Base-by-base conservation (phyloP, 2,888 invertebrate genomes). In the Vesta saturnalis region DNA sequence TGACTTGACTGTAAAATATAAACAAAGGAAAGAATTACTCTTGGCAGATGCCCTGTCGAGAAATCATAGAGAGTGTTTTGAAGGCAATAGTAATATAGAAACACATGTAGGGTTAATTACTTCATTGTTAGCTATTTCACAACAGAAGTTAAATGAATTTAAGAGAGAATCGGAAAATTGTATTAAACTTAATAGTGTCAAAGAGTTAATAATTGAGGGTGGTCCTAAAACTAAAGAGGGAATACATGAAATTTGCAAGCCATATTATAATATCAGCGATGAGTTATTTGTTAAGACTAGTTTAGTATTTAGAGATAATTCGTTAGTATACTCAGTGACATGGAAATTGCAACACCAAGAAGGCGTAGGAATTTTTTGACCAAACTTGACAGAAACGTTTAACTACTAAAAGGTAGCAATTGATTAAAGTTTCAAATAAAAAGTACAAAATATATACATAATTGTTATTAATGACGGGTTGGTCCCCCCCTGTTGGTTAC, bases 1-100 rank as follows among this genome's bases (percentile, higher is more conserved):
- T n/a, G n/a, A n/a, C n/a, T n/a, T n/a, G n/a, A n/a, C n/a, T n/a
- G n/a, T n/a, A n/a, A n/a, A n/a, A 57, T 57, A 54, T 67, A 60
- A 52, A 64, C 19, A 62, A 52, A 35, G 39, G 65, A 30, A 21
- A 52, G 22, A 63, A 70, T 39, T 59, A 23, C 46, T 63, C 8
- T 5, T 64, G 21, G 64, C 58, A 18, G 58, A 64, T 47, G 39
- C 56, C 16, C 35, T 64, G n/a, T 69, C 69, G 5, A 55, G 60
- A 60, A 30, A 30, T 30, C 30, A 30, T 30, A 30, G 4, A 4
- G 30, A 30, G 30, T 30, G 30, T 30, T 30, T 30, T 30, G 30
- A 30, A 30, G 30, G 10, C 30, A 30, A 30, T 30, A 30, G 5
- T 30, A 30, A 30, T 30, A 30, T 30, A 30, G 30, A 30, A 30